phyloP scores from a whole-genome alignment of 2,113 vertebrate genomes.

The Ophiodon elongatus region DNA sequence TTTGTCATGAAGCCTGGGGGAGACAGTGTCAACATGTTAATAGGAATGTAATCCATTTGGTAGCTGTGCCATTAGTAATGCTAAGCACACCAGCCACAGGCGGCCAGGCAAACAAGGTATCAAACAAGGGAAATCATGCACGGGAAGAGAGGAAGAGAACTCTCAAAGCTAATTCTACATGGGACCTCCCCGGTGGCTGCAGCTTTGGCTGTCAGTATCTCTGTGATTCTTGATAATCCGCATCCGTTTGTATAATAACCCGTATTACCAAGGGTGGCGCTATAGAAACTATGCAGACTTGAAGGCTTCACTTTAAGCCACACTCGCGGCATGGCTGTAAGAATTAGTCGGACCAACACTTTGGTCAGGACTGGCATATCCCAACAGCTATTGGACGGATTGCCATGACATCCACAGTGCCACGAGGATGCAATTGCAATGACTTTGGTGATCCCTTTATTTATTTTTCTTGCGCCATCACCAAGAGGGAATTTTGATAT shows the following conservation, averaged over 20 bases:
- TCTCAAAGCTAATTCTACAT: conserved; percentile 4
- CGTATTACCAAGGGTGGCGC: not conserved
- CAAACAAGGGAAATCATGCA: conserved; percentile 28
- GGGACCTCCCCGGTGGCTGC: not conserved
- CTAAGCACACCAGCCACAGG: conserved; percentile 41
- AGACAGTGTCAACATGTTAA: conserved; percentile 45
- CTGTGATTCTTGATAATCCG: not conserved
- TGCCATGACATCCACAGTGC: not conserved
- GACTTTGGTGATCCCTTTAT: not conserved
- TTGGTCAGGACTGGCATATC: not conserved
- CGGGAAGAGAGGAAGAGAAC: conserved; percentile 11
- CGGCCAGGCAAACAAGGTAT: conserved; percentile 37
- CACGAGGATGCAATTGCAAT: not conserved
- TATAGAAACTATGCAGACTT: not conserved
- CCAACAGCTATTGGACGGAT: not conserved
- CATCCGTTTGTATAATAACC: not conserved
- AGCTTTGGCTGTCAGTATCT: not conserved
- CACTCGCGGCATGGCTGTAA: not conserved
- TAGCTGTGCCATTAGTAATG: conserved; percentile 42
- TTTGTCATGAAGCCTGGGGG: conserved; percentile 36
- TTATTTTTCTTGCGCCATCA: not conserved
- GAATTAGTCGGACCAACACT: not conserved
- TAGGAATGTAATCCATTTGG: conserved; percentile 53
- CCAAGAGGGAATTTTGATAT: not conserved
- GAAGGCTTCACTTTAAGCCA: not conserved